Base-by-base conservation (phyloP, 1,140 invertebrate species). In the Acyrthosiphon pisum region DNA sequence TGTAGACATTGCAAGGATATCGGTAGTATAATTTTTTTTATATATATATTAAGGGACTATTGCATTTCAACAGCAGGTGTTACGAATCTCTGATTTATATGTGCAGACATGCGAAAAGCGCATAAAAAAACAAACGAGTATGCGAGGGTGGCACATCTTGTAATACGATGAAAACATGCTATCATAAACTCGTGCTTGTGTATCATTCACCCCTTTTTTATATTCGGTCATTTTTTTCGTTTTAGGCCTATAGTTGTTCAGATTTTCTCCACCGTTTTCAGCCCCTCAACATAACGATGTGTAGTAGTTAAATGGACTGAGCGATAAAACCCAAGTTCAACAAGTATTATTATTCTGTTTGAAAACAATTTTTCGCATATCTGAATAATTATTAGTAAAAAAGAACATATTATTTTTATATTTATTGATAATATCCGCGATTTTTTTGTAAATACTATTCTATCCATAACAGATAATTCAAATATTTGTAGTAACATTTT, bases 81-180 rank as follows among this genome's bases (percentile, higher is more conserved):
- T 93, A 93, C 91, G 91, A 93, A 93, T 93, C 91, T 93, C 91
- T 93, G 91, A 93, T 93, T 93, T 93, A 93, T 93, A 93, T 93
- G 91, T 93, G 91, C 91, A 93, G 91, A 93, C 91, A 93, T 93
- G 91, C 91, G 91, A 93, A 93, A 84, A 86, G 81, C 91, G 91
- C 91, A 84, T 93, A 93, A 93, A 93, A 92, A 93, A 93, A 93
- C 76, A 93, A 93, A 93, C 91, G 76, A 93, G 50, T 86, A 26
- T 84, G 91, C 81, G 91, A 93, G 91, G 91, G 91, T 93, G 91
- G 91, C 91, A 92, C 91, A 93, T 93, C 91, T 93, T 93, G 91
- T 93, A 93, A 93, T 93, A 86, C 91, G 76, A 84, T 93, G 91
- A 93, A 93, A 93, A 93, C 91, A 93, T 84, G 81, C 91, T 81